Evolutionary conservation across 2,888 invertebrate species (phyloP), one percentile per base, ranked within the genome.

Genomic region (Ormyrus nitidulus): DNA sequence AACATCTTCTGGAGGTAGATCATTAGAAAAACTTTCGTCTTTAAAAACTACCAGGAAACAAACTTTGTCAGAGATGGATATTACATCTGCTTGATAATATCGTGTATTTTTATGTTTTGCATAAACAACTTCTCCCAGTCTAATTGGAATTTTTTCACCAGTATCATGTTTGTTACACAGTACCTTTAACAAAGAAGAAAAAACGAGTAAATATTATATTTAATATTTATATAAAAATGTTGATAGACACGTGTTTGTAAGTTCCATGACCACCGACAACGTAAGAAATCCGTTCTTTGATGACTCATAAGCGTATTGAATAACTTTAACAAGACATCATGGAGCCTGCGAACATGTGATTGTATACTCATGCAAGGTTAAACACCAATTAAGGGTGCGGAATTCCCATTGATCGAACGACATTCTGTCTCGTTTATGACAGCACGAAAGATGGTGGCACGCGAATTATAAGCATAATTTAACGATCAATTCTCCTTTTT

Each of bases 31-130:
- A 34, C 93, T 93, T 58, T 92, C 91, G 85, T 93, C 93, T n/a
- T 91, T 91, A 87, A 94, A 94, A 80, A 93, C 92, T 5, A 94
- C 93, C 84, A 92, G 92, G 86, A 93, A 93, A 84, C 92, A 92
- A 6, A 91, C 88, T 75, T 91, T 91, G 44, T 90, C 88, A 13
- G 90, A 88, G 10, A 92, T 91, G 10, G 91, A 91, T 2, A 89
- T 85, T 8, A 94, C 91, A 80, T 89, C 91, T 11, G 92, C 93
- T 81, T 91, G 90, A 86, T 94, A 94, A 86, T 92, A 94, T 62
- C 94, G 91, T 3, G 91, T 91, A 83, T 93, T 94, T 75, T 92
- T 91, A 88, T 94, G 93, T 83, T 92, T 93, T 0, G 93, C 94
- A 91, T 93, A 93, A 5, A 94, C 93, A n/a, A 85, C 86, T 76